Conservation (phyloP, 2,797 vertebrate genomes). For the Pipistrellus kuhlii region DNA sequence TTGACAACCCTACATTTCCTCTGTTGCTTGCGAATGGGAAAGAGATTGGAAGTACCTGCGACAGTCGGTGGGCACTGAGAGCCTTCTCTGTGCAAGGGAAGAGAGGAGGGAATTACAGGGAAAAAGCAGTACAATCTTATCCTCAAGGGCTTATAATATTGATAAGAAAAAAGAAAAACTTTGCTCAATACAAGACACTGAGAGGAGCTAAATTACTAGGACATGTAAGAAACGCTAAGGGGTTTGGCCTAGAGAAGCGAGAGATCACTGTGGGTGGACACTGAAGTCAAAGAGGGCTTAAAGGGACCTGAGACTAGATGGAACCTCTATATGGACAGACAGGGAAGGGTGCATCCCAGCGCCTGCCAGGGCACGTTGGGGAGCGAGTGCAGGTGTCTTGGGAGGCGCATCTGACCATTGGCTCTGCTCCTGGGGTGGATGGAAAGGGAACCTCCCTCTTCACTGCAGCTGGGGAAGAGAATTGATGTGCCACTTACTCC, state of each 20-base stretch:
- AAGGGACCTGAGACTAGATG: not conserved
- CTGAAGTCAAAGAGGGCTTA: not conserved
- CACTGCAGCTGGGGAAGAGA: not conserved
- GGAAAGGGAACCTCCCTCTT: not conserved
- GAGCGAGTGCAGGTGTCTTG: not conserved
- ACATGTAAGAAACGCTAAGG: not conserved
- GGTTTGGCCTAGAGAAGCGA: not conserved
- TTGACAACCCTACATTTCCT: not conserved
- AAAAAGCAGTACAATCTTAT: not conserved
- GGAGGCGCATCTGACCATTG: not conserved
- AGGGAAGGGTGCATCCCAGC: not conserved
- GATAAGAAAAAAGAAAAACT: not conserved
- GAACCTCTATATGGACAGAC: not conserved
- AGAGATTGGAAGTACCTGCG: not conserved
- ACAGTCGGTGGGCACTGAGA: not conserved
- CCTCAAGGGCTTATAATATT: not conserved
- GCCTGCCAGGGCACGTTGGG: fast-evolving
- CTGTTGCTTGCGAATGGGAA: not conserved
- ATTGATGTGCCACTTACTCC: not conserved
- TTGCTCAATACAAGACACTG: not conserved
- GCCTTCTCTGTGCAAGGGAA: not conserved
- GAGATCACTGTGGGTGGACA: fast-evolving
- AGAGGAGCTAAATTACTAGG: not conserved
- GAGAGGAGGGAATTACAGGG: not conserved
- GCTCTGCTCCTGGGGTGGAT: not conserved